phyloP scores from a whole-genome alignment of 1,140 invertebrate species.

The Trachymyrmex cornetzi region DNA sequence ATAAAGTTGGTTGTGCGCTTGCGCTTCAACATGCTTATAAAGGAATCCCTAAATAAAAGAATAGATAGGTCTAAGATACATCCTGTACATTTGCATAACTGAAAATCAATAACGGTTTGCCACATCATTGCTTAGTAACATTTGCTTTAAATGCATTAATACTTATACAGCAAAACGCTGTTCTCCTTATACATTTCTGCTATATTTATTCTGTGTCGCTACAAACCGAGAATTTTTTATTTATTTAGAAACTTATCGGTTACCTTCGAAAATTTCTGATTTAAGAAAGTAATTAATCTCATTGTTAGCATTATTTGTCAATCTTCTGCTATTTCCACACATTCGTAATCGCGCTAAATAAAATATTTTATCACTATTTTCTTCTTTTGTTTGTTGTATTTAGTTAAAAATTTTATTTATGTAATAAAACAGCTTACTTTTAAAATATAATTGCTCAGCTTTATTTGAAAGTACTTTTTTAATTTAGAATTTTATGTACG shows the following conservation, averaged over 20 bases:
- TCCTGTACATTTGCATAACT: slow-evolving; percentile 21
- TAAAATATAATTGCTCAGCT: neutral
- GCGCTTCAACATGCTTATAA: neutral
- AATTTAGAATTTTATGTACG: neutral
- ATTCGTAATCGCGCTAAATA: neutral
- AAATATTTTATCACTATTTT: neutral
- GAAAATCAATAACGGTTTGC: slow-evolving; percentile 28
- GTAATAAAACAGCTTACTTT: neutral
- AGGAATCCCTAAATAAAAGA: neutral
- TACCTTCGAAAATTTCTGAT: neutral
- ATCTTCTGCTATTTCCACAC: neutral
- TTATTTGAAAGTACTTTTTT: neutral
- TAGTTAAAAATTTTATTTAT: neutral
- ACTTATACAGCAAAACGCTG: neutral
- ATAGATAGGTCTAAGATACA: neutral
- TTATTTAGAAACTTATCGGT: neutral
- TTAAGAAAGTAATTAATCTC: neutral
- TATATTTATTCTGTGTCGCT: neutral
- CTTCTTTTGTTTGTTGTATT: neutral
- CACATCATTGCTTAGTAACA: neutral
- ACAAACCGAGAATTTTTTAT: neutral
- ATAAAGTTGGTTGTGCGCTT: neutral
- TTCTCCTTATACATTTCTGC: neutral
- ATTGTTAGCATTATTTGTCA: neutral
- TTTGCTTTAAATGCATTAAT: slow-evolving; percentile 29